Evolutionary conservation across 2,797 vertebrate genomes (phyloP).

Genomic region (Etheostoma nigrum): DNA sequence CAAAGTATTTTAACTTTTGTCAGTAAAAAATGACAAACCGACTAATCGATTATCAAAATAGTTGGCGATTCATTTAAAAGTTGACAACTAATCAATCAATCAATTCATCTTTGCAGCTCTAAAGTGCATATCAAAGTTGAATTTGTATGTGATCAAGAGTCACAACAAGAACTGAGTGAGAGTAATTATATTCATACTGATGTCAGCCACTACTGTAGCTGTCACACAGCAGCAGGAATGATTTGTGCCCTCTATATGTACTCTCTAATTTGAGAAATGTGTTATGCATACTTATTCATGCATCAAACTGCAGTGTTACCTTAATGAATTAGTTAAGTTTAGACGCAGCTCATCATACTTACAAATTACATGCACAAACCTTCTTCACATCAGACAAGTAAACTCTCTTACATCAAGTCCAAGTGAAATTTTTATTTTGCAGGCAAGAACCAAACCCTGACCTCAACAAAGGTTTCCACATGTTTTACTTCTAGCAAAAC

Average conservation of each 20-base stretch:
- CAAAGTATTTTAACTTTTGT: no score
- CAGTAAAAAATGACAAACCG: no score
- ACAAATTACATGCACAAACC: not conserved
- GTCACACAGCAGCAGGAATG: conserved; percentile 17
- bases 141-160: conserved; percentile 14
- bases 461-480: not conserved
- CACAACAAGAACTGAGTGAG: conserved; percentile 3
- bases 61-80: no score
- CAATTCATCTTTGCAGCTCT: no score
- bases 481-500: not conserved
- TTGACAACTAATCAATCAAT: no score
- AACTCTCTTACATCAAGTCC: not conserved
- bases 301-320: conserved; percentile 20
- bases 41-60: no score
- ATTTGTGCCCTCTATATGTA: conserved; percentile 29
- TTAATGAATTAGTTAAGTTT: conserved; percentile 27
- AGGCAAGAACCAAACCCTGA: not conserved
- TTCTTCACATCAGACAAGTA: not conserved
- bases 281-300: conserved; percentile 22
- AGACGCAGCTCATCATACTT: not conserved
- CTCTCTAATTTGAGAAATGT: conserved; percentile 36
- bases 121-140: not conserved
- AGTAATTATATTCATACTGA: conserved; percentile 15
- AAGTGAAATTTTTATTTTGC: not conserved
- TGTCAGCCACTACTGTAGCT: conserved; percentile 5